Percentiles rank a stretch among this genome's conserved stretches.
Conservation (phyloP, 1,140 invertebrate genomes). For the Microvelia longipes region DNA sequence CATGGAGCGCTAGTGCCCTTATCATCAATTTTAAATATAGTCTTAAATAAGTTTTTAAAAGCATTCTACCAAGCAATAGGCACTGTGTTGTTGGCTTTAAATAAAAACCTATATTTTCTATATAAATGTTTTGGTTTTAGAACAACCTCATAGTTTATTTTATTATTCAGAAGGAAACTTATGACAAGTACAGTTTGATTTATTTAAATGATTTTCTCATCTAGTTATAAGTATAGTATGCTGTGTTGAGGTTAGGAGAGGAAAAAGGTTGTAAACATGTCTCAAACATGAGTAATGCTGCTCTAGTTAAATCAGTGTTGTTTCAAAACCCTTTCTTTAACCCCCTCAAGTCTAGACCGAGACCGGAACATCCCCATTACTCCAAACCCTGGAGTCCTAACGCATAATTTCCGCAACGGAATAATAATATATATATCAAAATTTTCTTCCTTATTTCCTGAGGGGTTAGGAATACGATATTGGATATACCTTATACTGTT, state of each 20-base stretch:
- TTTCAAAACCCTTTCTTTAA: neutral
- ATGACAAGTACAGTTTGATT: too few species aligned
- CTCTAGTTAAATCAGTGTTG: neutral
- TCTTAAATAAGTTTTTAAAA: too few species aligned
- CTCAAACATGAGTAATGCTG: neutral
- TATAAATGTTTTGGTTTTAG: neutral
- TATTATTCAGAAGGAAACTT: neutral
- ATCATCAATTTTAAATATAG: too few species aligned
- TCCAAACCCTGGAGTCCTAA: neutral
- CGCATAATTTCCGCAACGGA: neutral
- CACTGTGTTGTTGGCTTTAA: too few species aligned
- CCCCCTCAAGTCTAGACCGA: neutral
- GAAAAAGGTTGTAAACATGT: neutral
- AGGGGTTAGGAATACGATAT: too few species aligned
- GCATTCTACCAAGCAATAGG: too few species aligned
- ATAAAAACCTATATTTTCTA: too few species aligned
- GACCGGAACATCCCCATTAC: neutral
- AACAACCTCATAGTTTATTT: neutral
- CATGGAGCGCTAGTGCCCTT: too few species aligned
- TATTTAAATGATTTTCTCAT: neutral
- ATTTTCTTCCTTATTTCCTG: neutral
- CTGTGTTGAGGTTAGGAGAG: neutral
- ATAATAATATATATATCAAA: neutral
- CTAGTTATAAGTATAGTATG: neutral
- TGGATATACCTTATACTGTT: too few species aligned